Evolutionary conservation across 2,888 invertebrate genomes (phyloP), one percentile per base, ranked within the genome.

Genomic region (Rhabditoides inermis): DNA sequence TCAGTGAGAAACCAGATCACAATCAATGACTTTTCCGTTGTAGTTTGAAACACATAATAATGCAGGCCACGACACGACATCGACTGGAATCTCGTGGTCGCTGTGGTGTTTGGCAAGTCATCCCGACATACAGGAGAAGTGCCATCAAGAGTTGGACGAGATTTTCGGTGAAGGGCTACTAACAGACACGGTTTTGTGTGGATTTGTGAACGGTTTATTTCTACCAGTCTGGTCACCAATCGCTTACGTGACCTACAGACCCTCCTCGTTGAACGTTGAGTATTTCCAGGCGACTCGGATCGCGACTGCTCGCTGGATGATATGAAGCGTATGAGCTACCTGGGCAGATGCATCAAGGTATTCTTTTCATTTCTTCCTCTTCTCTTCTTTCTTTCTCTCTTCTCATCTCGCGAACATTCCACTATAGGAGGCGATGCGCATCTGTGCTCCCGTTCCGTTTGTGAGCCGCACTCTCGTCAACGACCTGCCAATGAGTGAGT

Each of bases 11-110:
- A n/a, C n/a, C n/a, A n/a, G n/a, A n/a, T n/a, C n/a, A n/a, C n/a
- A n/a, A n/a, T n/a, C n/a, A n/a, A n/a, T n/a, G n/a, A n/a, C n/a
- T n/a, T n/a, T n/a, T n/a, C n/a, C n/a, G n/a, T n/a, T n/a, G n/a
- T n/a, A n/a, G n/a, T n/a, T n/a, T n/a, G n/a, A n/a, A n/a, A n/a
- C n/a, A n/a, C n/a, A n/a, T n/a, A 32, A 32, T 7, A 32, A 15
- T 10, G 7, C 28, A 53, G 53, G 53, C 3, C 53, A 53, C 40
- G 53, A 53, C 49, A 53, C 53, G 12, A 53, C 53, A 4, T 49
- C 53, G 1, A 49, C 53, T 2, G 53, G 45, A 12, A 53, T 53
- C 20, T 42, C 35, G 5, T 53, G 53, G 53, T 22, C 27, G 5
- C 39, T 49, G 15, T 53, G 53, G 53, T 42, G 36, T 28, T 36